phyloP scores from a whole-genome alignment of 1,140 invertebrate species.

The Patella vulgata region DNA sequence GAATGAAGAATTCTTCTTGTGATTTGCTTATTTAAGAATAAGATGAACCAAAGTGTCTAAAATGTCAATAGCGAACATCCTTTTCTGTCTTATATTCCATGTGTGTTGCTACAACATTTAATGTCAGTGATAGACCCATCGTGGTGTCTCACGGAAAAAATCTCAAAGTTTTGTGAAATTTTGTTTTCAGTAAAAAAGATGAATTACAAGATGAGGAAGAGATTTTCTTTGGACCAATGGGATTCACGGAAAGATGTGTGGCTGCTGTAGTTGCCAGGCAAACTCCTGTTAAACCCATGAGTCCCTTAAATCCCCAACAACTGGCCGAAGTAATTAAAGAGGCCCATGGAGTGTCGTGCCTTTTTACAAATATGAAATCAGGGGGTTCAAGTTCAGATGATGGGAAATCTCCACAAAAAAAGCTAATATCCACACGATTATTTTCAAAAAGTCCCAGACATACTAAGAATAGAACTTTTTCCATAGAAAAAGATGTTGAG shows the following conservation, averaged over 20 bases:
- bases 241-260: constrained; percentile 46
- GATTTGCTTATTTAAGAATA: too few species aligned
- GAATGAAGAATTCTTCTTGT: too few species aligned
- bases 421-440: background rate
- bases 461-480: too few species aligned
- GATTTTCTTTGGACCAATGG: constrained; percentile 53
- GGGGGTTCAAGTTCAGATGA: background rate
- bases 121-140: too few species aligned
- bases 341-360: constrained; percentile 43
- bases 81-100: too few species aligned
- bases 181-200: background rate
- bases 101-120: too few species aligned
- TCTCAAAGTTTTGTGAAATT: too few species aligned
- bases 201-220: constrained; percentile 37
- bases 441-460: background rate
- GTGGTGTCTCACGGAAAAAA: too few species aligned
- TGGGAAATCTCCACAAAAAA: constrained; percentile 5
- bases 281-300: constrained; percentile 35
- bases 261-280: constrained; percentile 32
- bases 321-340: constrained; percentile 48
- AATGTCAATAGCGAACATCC: too few species aligned
- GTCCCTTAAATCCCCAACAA: constrained; percentile 44
- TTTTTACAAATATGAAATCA: constrained; percentile 23
- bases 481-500: too few species aligned
- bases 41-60: too few species aligned